phyloP scores from a whole-genome alignment of 2,888 invertebrate species.

The Netelia melanura region DNA sequence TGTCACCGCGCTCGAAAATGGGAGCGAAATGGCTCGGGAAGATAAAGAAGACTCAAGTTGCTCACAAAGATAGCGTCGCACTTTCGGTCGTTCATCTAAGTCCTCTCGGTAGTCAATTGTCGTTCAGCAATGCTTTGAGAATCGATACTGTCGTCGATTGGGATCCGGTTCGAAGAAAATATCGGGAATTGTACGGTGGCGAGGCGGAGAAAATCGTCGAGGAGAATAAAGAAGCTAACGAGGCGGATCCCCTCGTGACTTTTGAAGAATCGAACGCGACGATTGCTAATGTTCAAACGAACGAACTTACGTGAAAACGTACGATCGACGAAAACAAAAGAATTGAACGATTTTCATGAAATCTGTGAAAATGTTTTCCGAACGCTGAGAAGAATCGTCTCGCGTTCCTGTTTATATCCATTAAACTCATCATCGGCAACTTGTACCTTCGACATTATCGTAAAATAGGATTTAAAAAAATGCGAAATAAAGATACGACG shows the following conservation, averaged over 20 bases:
- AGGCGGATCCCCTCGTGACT: constrained; percentile 68
- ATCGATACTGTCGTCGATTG: constrained; percentile 97
- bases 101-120: constrained; percentile 93
- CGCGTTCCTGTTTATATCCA: constrained; percentile 40
- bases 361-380: not conserved
- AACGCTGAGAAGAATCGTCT: not conserved
- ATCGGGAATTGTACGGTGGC: constrained; percentile 90
- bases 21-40: constrained; percentile 96
- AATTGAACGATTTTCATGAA: not conserved
- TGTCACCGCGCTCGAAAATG: constrained; percentile 94
- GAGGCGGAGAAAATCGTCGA: constrained; percentile 85
- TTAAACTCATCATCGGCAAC: constrained; percentile 27
- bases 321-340: constrained; percentile 20
- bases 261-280: constrained; percentile 71
- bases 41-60: constrained; percentile 94
- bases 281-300: constrained; percentile 60
- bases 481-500: constrained; percentile 25
- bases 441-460: constrained; percentile 59
- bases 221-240: constrained; percentile 71
- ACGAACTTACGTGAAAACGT: constrained; percentile 53
- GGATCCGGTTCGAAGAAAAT: constrained; percentile 96
- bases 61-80: constrained; percentile 91
- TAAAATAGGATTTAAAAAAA: constrained; percentile 26
- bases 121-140: constrained; percentile 89
- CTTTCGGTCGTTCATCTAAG: constrained; percentile 93